Conservation (phyloP, 2,888 invertebrate genomes). For the Listrodromus nycthemerus region DNA sequence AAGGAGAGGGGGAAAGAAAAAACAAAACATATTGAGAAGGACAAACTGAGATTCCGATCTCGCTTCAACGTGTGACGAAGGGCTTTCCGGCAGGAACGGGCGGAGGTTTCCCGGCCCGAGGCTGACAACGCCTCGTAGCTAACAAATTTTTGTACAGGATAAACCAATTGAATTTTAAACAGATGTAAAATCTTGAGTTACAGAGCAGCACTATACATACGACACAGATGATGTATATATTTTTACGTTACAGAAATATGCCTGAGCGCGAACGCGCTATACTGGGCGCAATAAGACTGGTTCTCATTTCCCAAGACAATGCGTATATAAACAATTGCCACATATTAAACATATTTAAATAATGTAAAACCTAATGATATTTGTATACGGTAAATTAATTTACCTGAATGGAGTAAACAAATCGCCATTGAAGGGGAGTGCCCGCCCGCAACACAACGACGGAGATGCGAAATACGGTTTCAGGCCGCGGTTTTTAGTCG, state of each 20-base stretch:
- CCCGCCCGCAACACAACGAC: constrained; percentile 77
- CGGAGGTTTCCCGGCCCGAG: constrained; percentile 60
- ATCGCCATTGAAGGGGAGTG: constrained; percentile 76
- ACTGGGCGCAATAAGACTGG: constrained; percentile 84
- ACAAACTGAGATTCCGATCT: constrained; percentile 60
- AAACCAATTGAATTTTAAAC: constrained; percentile 70
- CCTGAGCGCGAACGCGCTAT: constrained; percentile 77
- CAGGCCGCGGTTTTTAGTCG: constrained; percentile 35
- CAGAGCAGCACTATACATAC: constrained; percentile 85
- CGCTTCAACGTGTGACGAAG: constrained; percentile 41
- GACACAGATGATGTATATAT: constrained; percentile 85
- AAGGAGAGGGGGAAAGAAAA: not conserved
- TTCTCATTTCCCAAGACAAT: constrained; percentile 85
- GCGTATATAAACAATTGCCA: constrained; percentile 80
- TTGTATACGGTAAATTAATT: constrained; percentile 82
- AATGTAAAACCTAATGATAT: constrained; percentile 80
- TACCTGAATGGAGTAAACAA: constrained; percentile 69
- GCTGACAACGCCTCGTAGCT: constrained; percentile 78
- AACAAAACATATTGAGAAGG: not conserved
- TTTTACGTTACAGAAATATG: constrained; percentile 85
- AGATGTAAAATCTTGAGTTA: constrained; percentile 85
- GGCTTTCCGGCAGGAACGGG: constrained; percentile 63
- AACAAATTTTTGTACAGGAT: constrained; percentile 84
- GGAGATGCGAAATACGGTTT: constrained; percentile 59
- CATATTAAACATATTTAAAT: constrained; percentile 67